Evolutionary conservation across 1,140 invertebrate genomes (phyloP).

Genomic region (Drosophila athabasca): DNA sequence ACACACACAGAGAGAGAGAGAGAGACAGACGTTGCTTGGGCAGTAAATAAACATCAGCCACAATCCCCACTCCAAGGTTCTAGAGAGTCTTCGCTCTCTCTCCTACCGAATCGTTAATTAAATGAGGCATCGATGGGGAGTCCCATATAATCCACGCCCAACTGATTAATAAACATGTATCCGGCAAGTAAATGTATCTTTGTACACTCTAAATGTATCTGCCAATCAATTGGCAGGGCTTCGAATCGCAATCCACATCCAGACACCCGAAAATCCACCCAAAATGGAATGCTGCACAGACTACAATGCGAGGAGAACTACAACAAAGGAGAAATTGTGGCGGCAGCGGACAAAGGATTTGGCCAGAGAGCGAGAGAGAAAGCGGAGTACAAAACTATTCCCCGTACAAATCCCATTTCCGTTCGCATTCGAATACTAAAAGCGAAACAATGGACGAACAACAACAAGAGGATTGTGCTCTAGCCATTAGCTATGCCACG

Average conservation of each 20-base stretch:
- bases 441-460: constrained; percentile 32
- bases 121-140: constrained; percentile 65
- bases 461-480: no score
- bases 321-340: no score
- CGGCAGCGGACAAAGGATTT: constrained; percentile 19
- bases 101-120: constrained; percentile 65
- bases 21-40: background rate
- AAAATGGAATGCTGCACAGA: no score
- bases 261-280: no score
- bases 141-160: constrained; percentile 30
- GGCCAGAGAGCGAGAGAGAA: background rate
- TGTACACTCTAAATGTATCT: no score
- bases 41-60: constrained; percentile 61
- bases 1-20: constrained; percentile 2
- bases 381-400: background rate
- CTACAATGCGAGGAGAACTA: no score
- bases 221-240: no score
- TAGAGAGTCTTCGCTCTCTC: background rate
- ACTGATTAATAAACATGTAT: constrained; percentile 37
- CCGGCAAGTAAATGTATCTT: no score
- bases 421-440: constrained; percentile 11
- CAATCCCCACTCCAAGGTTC: background rate
- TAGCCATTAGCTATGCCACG: constrained; percentile 13
- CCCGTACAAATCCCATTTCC: constrained; percentile 17
- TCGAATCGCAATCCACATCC: no score